Base-by-base conservation (phyloP, 2,888 invertebrate species). In the Alloscopus bannaensis region DNA sequence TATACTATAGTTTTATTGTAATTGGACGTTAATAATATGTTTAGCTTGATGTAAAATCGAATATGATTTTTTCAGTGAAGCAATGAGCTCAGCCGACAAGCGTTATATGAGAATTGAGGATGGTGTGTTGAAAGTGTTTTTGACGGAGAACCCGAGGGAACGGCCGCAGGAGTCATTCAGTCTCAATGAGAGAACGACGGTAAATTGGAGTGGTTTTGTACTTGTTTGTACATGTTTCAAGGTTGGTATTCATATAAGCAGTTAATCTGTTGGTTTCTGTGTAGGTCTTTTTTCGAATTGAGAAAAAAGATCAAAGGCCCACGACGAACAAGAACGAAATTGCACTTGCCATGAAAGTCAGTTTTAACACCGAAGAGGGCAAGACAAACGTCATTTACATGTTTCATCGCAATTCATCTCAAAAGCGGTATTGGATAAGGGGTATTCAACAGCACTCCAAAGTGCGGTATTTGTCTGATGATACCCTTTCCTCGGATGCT, bases 131-230 rank as follows among this genome's bases (percentile, higher is more conserved):
- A 24, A 45, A 18, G 29, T 75, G 2, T 68, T 59, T 26, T 18
- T 18, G n/a, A 26, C 36, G 4, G 36, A 20, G n/a, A 28, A 4
- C 20, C 40, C 28, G 6, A 29, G 28, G 3, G 40, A 50, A 45
- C 3, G 18, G 40, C 72, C 72, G 1, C 29, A 20, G n/a, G 66
- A 71, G 13, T 50, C 50, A 16, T 81, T 68, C 36, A 55, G 62
- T 2, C 20, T 81, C 13, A 77, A 72, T 45, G 77, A 71, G 13
- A 52, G 50, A 31, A 81, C 81, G 18, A 29, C 11, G 26, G 81
- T 80, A 70, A 52, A n/a, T 3, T 20, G 18, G 20, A n/a, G 11
- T 29, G 4, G 50, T 40, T 47, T 28, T 13, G 24, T 24, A 36
- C 20, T 31, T 6, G 18, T 11, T 36, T 60, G 6, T 26, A 31